Evolutionary conservation across 2,797 vertebrate genomes (phyloP).

Genomic region (Triplophysa bombifrons): DNA sequence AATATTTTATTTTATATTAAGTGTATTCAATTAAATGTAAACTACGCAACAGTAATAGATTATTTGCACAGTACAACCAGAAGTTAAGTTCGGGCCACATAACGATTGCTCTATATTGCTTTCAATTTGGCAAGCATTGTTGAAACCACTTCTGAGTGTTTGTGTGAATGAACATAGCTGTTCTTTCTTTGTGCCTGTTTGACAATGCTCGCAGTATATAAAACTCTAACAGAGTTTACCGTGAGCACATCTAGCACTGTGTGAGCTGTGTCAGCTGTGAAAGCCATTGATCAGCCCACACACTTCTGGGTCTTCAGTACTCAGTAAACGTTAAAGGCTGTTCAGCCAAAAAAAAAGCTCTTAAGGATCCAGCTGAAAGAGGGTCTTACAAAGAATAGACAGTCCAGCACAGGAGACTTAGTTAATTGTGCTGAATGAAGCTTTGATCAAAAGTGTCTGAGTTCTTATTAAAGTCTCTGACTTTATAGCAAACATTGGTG

Average conservation of each 20-base stretch:
- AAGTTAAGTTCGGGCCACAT: too few species aligned
- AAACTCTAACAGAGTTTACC: constrained; percentile 57
- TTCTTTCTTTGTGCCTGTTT: constrained; percentile 24
- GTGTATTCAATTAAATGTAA: too few species aligned
- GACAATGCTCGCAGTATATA: constrained; percentile 34
- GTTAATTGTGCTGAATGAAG: neutral
- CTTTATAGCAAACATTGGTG: neutral
- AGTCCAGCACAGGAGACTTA: constrained; percentile 3
- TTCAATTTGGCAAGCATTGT: constrained; percentile 13
- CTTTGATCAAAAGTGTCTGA: neutral
- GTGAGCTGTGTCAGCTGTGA: constrained; percentile 28
- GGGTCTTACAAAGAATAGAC: constrained; percentile 21
- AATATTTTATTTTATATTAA: too few species aligned
- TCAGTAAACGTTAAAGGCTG: constrained; percentile 2
- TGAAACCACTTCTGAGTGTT: constrained; percentile 15
- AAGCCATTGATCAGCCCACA: constrained; percentile 47
- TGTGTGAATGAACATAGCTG: constrained; percentile 7
- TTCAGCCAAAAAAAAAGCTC: constrained; percentile 24
- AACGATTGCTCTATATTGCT: neutral
- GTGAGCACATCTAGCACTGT: constrained; percentile 31
- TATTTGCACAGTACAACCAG: too few species aligned
- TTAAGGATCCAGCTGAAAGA: constrained; percentile 33
- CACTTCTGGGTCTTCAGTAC: constrained; percentile 41
- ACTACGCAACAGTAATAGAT: too few species aligned
- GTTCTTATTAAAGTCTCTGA: neutral